phyloP scores from a whole-genome alignment of 2,888 invertebrate species.

The Caenorhabditis angaria region DNA sequence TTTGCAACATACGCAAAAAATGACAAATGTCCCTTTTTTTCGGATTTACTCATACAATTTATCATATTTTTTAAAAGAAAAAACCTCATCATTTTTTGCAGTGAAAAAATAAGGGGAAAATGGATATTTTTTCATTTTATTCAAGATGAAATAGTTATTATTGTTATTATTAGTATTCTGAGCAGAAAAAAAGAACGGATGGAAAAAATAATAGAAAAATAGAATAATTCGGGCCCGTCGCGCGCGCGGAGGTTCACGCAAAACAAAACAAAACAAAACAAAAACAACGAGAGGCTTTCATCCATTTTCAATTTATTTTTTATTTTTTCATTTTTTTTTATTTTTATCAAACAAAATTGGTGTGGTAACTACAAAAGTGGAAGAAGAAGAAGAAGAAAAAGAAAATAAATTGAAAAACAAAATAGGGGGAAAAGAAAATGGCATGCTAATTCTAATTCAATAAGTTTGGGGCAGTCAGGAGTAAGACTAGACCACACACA shows the following conservation, averaged over 20 bases:
- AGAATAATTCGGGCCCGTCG: not conserved
- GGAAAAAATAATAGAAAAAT: slow-evolving; percentile 2
- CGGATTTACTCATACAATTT: not conserved
- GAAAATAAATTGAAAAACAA: not conserved
- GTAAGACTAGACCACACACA: not conserved
- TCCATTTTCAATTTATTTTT: not conserved
- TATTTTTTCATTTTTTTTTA: not conserved
- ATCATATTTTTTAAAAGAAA: not conserved
- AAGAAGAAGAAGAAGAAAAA: not conserved
- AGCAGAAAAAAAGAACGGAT: no score
- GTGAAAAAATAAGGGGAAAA: not conserved
- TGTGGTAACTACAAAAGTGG: not conserved
- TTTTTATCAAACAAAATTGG: not conserved
- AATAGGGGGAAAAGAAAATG: not conserved
- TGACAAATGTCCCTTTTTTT: slow-evolving; percentile 3
- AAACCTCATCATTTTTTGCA: no score
- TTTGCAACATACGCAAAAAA: not conserved
- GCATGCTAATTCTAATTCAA: slow-evolving; percentile 4
- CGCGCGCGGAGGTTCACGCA: not conserved
- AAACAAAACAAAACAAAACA: slow-evolving; percentile 3
- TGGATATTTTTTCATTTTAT: not conserved
- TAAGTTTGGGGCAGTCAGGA: not conserved
- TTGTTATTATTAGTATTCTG: slow-evolving; percentile 1
- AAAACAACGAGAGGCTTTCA: not conserved
- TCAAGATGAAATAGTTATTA: not conserved